phyloP scores from a whole-genome alignment of 2,113 vertebrate genomes.

The Laticauda colubrina region DNA sequence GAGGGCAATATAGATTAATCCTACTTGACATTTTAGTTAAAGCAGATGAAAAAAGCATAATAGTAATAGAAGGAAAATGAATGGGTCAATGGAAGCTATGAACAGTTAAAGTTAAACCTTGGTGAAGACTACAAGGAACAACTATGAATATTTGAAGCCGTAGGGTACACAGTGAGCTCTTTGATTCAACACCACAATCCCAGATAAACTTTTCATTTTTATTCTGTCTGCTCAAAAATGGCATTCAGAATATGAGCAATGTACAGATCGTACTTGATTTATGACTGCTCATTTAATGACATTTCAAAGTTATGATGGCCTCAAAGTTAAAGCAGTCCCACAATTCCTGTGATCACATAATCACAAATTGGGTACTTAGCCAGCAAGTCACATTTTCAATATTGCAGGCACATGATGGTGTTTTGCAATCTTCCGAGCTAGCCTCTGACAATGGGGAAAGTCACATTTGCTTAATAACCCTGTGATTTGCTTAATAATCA shows the following conservation, averaged over 20 bases:
- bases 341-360: not conserved
- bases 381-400: not conserved
- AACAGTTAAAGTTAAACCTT: conserved; percentile 9
- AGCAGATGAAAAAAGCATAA: not conserved
- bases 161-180: not conserved
- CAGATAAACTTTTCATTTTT: not conserved
- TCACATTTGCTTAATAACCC: too few relatives aligned
- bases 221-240: not conserved
- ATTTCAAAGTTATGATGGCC: not conserved
- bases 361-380: not conserved
- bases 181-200: not conserved
- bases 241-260: conserved; percentile 14
- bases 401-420: too few relatives aligned
- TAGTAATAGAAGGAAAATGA: conserved; percentile 5
- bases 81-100: not conserved
- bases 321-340: not conserved
- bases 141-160: not conserved
- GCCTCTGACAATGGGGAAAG: too few relatives aligned
- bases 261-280: not conserved
- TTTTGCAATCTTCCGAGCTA: too few relatives aligned
- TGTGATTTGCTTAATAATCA: too few relatives aligned
- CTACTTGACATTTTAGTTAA: conserved; percentile 15
- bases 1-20: conserved; percentile 7
- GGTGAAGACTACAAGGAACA: not conserved
- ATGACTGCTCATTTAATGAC: not conserved